Evolutionary conservation across 2,888 invertebrate genomes (phyloP).

Genomic region (Hirtodrosophila trivittata): DNA sequence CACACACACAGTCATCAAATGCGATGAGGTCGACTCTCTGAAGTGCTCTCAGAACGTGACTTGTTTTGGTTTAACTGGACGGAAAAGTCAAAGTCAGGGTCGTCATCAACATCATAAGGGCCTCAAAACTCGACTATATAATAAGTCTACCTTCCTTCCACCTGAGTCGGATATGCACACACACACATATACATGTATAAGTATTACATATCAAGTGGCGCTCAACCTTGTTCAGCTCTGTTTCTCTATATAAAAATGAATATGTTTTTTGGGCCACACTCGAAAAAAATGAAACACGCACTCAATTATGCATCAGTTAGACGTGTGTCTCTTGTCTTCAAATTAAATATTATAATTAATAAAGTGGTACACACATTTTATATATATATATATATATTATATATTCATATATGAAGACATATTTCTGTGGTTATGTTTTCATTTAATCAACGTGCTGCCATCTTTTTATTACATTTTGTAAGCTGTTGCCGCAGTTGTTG

Average conservation of each 20-base stretch:
- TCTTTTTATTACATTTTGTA: conserved; percentile 37
- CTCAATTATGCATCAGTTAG: conserved; percentile 47
- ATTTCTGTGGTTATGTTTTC: conserved; percentile 9
- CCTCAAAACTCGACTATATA: conserved; percentile 21
- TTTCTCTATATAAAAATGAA: conserved; percentile 4
- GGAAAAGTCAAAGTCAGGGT: conserved; percentile 74
- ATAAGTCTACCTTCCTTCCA: conserved; percentile 10
- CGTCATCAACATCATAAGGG: conserved; percentile 19
- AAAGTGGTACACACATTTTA: conserved; percentile 5
- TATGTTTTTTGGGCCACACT: conserved; percentile 4
- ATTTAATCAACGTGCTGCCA: conserved; percentile 24
- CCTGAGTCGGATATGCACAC: not conserved
- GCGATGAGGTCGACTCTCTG: conserved; percentile 26
- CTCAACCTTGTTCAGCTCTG: conserved; percentile 31
- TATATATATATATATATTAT: conserved; percentile 22
- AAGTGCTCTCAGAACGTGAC: conserved; percentile 61
- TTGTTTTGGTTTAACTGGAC: conserved; percentile 43
- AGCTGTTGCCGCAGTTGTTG: conserved; percentile 47
- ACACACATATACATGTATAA: not conserved
- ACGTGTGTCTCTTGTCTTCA: conserved; percentile 39
- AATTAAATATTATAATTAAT: conserved; percentile 74
- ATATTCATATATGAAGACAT: not conserved
- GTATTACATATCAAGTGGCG: conserved; percentile 36
- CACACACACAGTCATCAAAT: conserved; percentile 34
- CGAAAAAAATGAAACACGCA: not conserved